Conservation (phyloP, 2,113 vertebrate species). For the Alexandromys fortis region DNA sequence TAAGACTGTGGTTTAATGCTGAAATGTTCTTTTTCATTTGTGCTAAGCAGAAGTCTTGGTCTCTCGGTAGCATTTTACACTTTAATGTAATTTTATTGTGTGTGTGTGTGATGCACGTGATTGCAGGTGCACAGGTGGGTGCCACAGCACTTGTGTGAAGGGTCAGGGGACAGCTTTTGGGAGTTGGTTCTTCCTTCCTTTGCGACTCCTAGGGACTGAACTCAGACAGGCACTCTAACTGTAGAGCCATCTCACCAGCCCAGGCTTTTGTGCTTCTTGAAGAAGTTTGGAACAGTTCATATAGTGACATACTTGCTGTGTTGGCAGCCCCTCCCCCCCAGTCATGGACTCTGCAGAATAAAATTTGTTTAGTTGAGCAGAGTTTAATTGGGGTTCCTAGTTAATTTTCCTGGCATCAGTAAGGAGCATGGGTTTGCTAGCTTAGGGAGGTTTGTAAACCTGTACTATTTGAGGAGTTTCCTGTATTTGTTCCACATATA, state of each 20-base stretch:
- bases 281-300: conserved; percentile 43
- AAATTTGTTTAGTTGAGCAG: conserved; percentile 32
- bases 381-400: conserved; percentile 37
- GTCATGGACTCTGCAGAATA: conserved; percentile 14
- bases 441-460: neutral
- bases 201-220: neutral
- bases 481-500: conserved; percentile 18
- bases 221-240: neutral
- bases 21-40: conserved; percentile 59
- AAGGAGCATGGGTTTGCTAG: conserved; percentile 25
- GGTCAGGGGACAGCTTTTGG: neutral
- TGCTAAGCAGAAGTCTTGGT: conserved; percentile 26
- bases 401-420: conserved; percentile 45
- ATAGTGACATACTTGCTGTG: conserved; percentile 5
- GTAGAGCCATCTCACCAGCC: neutral
- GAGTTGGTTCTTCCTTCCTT: neutral
- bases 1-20: conserved; percentile 82
- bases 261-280: conserved; percentile 19
- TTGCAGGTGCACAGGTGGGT: neutral
- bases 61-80: conserved; percentile 51
- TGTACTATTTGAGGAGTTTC: neutral
- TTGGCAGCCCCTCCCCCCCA: neutral
- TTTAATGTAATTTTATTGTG: neutral
- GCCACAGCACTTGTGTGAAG: too few relatives aligned
- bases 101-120: neutral